Conservation (phyloP, 2,888 invertebrate genomes). For the Dasysyrphus tricinctus region DNA sequence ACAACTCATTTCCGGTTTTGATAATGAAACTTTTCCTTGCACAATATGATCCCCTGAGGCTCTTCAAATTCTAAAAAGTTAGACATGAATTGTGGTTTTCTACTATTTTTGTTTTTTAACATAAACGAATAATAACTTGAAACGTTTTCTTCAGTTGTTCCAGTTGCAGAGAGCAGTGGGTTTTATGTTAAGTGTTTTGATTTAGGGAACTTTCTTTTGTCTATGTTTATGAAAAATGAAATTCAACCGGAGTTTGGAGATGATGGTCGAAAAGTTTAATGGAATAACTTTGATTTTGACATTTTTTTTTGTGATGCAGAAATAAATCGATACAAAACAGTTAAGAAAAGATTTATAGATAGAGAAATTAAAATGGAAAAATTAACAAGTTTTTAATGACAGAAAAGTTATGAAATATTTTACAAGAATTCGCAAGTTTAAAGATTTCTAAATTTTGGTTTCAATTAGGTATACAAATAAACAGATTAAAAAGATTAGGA, state of each 20-base stretch:
- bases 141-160: not conserved
- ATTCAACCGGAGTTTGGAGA: slow-evolving; percentile 35
- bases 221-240: slow-evolving; percentile 1
- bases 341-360: slow-evolving; percentile 4
- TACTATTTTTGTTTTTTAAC: not conserved
- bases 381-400: not conserved
- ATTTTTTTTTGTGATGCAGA: slow-evolving; percentile 28
- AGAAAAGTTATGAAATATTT: not conserved
- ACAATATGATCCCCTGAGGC: not conserved
- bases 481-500: no score
- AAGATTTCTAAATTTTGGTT: not conserved
- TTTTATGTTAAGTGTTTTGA: slow-evolving; percentile 20
- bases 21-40: slow-evolving; percentile 11
- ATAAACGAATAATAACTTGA: slow-evolving; percentile 12
- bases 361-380: not conserved
- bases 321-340: slow-evolving; percentile 1
- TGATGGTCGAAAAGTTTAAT: slow-evolving; percentile 47
- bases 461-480: not conserved
- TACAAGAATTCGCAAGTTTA: slow-evolving; percentile 57
- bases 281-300: slow-evolving; percentile 29
- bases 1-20: slow-evolving; percentile 17
- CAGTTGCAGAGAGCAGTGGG: not conserved
- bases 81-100: not conserved
- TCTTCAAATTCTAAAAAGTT: slow-evolving; percentile 16
- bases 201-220: not conserved